These are phyloP conservation scores for Sebastes cheni DNA, from an alignment of 2,797 vertebrate genomes.

Conservation along the genomic window DNA sequence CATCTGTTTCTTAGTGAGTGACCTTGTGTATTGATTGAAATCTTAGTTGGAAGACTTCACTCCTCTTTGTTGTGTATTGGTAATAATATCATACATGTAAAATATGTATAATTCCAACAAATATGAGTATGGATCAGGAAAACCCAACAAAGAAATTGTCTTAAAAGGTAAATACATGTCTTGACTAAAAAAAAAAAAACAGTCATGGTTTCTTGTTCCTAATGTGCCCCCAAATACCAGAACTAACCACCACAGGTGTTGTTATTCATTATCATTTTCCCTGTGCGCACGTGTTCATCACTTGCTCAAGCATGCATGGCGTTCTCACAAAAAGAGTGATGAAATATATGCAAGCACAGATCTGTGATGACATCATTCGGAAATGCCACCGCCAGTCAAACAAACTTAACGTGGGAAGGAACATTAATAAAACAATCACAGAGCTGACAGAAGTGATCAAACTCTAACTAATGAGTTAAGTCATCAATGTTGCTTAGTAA, in stretches of 20 bases:
- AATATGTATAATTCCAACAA: neutral
- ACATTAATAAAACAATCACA: neutral
- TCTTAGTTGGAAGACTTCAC: neutral
- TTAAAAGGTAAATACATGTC: neutral
- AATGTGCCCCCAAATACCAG: neutral
- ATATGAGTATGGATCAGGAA: neutral
- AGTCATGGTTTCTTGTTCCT: neutral
- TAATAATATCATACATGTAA: neutral
- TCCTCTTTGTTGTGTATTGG: neutral
- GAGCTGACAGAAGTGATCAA: neutral
- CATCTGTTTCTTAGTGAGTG: neutral
- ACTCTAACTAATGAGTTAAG: neutral
- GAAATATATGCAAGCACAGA: slow-evolving; percentile 29
- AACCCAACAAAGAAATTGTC: neutral
- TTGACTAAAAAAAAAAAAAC: neutral
- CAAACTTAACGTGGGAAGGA: neutral
- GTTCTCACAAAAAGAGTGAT: neutral
- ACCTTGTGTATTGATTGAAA: neutral
- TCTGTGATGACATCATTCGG: slow-evolving; percentile 35
- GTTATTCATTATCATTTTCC: neutral
- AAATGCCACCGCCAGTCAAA: neutral
- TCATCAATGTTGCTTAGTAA: slow-evolving; percentile 5
- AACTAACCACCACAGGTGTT: slow-evolving; percentile 10
- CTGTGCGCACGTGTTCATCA: neutral
- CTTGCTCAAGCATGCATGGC: neutral